Evolutionary conservation across 2,113 vertebrate species (phyloP), one percentile per base, ranked within the genome.

Genomic region (Serilophus lunatus): DNA sequence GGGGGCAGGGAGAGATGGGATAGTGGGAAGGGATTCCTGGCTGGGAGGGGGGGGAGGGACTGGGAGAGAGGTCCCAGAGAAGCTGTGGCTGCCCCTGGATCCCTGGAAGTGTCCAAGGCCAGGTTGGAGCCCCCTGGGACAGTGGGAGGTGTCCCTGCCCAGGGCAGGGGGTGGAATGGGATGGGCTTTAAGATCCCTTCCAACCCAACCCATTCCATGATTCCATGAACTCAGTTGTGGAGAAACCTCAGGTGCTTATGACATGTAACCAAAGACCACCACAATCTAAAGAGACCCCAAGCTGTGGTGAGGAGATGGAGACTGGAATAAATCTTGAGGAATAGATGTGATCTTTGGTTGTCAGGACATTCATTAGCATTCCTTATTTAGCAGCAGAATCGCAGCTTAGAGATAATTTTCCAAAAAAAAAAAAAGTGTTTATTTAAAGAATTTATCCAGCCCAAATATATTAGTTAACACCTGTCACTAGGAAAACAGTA

Each of bases 101-200:
- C 71, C 82, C 82, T 76, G 82, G 61, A 3, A 68, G 3, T 51
- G 61, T 0, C 71, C 71, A 3, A 25, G 72, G 44, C 33, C 63
- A 45, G 63, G 44, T 6, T 7, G 64, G 66, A 60, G 0, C 42
- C 3, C 0, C 23, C 35, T 68, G 72, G 53, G 29, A 9, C 4
- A 15, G 14, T 18, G 45, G 54, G 6, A 69, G 14, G 2, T 53
- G 47, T 45, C 64, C 45, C 84, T 78, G 63, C 13, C 51, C 36
- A 6, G 36, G 33, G 36, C 4, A 2, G 7, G n/a, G 35, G 44
- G 6, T 50, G 31, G 14, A 3, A 1, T 6, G 18, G 18, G 24
- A 3, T 25, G 49, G 5, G 7, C 1, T 44, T 38, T 42, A 1
- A 33, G 36, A 2, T 26, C 71, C 42, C 22, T 65, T 15, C 44